These are phyloP conservation scores for Podargus strigoides DNA, from an alignment of 2,797 vertebrate genomes.

Conservation along the genomic window DNA sequence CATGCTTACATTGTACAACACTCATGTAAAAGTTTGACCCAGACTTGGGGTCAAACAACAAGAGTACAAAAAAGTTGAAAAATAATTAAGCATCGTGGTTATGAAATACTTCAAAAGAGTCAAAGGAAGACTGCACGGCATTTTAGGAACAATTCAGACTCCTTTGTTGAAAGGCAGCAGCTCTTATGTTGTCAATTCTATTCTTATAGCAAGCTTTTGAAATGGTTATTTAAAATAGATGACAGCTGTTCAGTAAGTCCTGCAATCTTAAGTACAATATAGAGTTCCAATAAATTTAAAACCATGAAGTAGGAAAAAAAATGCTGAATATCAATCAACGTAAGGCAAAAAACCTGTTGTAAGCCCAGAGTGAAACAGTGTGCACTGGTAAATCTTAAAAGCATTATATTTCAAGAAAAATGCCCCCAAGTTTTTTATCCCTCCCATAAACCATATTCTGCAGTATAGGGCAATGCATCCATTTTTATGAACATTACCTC, in stretches of 20 bases:
- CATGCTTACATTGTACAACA: neutral
- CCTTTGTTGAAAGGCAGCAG: neutral
- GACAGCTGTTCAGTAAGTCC: neutral
- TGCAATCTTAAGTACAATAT: neutral
- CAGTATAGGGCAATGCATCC: neutral
- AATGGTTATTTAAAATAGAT: neutral
- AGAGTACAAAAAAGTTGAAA: neutral
- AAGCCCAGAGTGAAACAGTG: neutral
- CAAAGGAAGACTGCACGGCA: neutral
- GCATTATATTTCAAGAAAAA: neutral
- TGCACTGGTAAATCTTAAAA: neutral
- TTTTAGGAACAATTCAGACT: neutral
- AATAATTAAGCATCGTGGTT: neutral
- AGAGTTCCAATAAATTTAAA: neutral
- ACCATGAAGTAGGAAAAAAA: neutral
- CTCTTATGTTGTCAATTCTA: neutral
- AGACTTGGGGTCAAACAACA: neutral
- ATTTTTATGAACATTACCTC: neutral
- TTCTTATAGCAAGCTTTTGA: neutral
- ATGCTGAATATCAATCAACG: neutral
- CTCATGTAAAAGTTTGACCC: neutral
- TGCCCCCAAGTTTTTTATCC: neutral
- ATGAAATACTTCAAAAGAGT: neutral
- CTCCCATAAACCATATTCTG: neutral
- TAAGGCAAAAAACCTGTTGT: neutral